Conservation (phyloP, 2,797 vertebrate genomes). For the Phalanger gymnotis region DNA sequence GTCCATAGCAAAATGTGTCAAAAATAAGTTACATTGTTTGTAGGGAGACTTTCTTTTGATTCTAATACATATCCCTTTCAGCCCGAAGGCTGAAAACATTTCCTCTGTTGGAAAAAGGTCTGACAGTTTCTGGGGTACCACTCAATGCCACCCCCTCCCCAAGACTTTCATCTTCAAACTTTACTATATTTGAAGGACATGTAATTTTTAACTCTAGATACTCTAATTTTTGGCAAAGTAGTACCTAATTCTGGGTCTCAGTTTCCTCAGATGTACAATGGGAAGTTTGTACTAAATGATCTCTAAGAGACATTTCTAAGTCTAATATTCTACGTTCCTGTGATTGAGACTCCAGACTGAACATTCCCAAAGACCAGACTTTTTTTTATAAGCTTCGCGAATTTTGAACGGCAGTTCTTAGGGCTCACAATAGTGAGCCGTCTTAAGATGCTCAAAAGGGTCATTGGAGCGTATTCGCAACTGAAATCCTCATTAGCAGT, state of each 20-base stretch:
- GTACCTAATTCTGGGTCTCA: not conserved
- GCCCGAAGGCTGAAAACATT: not conserved
- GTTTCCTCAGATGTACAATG: not conserved
- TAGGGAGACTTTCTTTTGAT: not conserved
- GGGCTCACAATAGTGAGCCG: not conserved
- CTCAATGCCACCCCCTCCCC: not conserved
- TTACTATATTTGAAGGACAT: not conserved
- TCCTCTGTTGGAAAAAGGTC: not conserved
- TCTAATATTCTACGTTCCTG: not conserved
- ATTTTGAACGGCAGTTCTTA: not conserved
- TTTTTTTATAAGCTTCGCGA: not conserved
- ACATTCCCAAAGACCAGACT: not conserved
- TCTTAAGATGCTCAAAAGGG: not conserved
- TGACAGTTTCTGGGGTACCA: not conserved
- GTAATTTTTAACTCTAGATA: not conserved
- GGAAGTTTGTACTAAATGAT: not conserved
- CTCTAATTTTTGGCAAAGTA: not conserved
- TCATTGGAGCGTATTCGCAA: constrained; percentile 26
- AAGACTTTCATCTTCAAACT: not conserved
- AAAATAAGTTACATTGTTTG: constrained; percentile 2
- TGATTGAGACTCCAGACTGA: not conserved
- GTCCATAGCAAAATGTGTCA: not conserved
- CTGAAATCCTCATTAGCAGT: constrained; percentile 49
- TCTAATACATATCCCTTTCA: not conserved
- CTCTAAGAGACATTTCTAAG: not conserved